Evolutionary conservation across 2,888 invertebrate species (phyloP).

Genomic region (Pseudanteris insignis): DNA sequence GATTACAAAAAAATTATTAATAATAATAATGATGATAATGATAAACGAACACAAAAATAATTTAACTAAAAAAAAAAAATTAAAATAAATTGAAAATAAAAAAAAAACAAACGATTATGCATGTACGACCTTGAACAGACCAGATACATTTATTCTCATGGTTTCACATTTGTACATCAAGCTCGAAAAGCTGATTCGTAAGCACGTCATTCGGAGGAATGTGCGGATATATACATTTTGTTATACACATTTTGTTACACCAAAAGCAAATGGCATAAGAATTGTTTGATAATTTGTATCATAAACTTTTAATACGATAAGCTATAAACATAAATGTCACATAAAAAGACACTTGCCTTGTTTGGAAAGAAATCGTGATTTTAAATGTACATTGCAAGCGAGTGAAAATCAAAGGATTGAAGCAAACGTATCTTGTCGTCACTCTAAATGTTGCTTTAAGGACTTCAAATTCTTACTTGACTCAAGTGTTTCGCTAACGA

Average conservation of each 20-base stretch:
- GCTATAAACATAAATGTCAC: constrained; percentile 15
- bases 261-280: constrained; percentile 1
- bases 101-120: constrained; percentile 35
- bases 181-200: background rate
- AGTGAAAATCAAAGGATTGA: constrained; percentile 15
- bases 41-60: background rate
- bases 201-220: background rate
- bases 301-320: constrained; percentile 20
- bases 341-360: constrained; percentile 23
- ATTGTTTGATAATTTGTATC: constrained; percentile 20
- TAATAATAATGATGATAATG: no score
- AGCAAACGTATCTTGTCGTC: background rate
- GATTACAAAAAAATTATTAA: constrained; percentile 4
- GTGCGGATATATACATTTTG: background rate
- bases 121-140: constrained; percentile 28
- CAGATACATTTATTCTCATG: constrained; percentile 33
- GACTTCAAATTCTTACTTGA: background rate
- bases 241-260: constrained; percentile 11
- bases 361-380: constrained; percentile 13
- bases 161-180: constrained; percentile 46
- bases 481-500: no score
- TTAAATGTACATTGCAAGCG: constrained; percentile 10
- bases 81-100: background rate
- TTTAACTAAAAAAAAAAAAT: background rate
- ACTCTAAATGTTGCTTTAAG: background rate